These are phyloP conservation scores for Drosophila rellima DNA, from an alignment of 2,888 invertebrate species.

Conservation along the genomic window DNA sequence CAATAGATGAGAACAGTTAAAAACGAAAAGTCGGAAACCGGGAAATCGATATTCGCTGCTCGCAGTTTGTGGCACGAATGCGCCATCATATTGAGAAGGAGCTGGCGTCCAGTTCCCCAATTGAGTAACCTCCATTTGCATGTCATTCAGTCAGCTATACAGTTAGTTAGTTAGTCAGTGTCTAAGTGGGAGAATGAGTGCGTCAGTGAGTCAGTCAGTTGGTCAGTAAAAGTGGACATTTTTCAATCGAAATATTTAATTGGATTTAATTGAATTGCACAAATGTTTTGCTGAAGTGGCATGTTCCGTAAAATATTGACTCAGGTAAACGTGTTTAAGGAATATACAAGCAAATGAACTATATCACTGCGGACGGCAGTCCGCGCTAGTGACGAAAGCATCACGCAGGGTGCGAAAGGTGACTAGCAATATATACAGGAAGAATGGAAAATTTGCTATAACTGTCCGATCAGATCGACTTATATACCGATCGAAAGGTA, in stretches of 20 bases:
- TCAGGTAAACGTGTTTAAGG: slow-evolving; percentile 6
- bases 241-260: slow-evolving; percentile 69
- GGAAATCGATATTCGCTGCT: slow-evolving; percentile 58
- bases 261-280: slow-evolving; percentile 65
- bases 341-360: not conserved
- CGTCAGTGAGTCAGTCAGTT: slow-evolving; percentile 11
- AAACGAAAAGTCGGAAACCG: slow-evolving; percentile 42
- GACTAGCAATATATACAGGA: not conserved
- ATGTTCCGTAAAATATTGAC: slow-evolving; percentile 48
- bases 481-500: too few species aligned
- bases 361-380: too few species aligned
- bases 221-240: slow-evolving; percentile 19
- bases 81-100: slow-evolving; percentile 8
- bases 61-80: slow-evolving; percentile 50
- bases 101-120: slow-evolving; percentile 15
- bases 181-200: slow-evolving; percentile 6
- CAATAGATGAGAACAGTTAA: slow-evolving; percentile 37
- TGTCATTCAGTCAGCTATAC: slow-evolving; percentile 20
- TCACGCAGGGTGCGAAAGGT: too few species aligned
- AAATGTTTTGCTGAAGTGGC: slow-evolving; percentile 23
- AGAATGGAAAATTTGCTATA: too few species aligned
- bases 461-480: too few species aligned
- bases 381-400: too few species aligned
- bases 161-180: slow-evolving; percentile 3
- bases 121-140: slow-evolving; percentile 36